Conservation (phyloP, 2,888 invertebrate species). For the Eupithecia centaureata region DNA sequence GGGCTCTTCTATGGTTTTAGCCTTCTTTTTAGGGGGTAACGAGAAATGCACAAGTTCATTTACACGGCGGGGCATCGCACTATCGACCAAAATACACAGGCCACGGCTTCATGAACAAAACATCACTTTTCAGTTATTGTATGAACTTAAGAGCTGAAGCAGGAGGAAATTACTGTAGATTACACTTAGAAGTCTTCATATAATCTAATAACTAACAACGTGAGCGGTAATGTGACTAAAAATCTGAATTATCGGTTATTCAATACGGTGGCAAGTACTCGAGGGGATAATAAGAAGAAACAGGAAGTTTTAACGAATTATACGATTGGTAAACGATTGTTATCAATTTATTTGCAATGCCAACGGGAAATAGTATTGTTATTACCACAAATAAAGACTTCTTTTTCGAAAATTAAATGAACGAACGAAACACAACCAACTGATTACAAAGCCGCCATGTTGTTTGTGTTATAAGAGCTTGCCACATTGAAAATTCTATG, state of each 20-base stretch:
- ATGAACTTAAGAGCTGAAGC: constrained; percentile 29
- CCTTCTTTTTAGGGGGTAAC: constrained; percentile 70
- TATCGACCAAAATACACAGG: not conserved
- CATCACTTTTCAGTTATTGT: constrained; percentile 21
- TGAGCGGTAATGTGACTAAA: constrained; percentile 58
- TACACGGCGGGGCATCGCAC: constrained; percentile 71
- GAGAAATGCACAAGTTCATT: constrained; percentile 61
- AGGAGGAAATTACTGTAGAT: constrained; percentile 22
- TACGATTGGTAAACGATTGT: constrained; percentile 14
- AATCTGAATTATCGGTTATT: constrained; percentile 58
- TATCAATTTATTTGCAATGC: constrained; percentile 23
- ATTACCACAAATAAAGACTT: constrained; percentile 39
- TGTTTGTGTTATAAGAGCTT: constrained; percentile 59
- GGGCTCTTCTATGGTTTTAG: constrained; percentile 57
- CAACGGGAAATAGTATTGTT: constrained; percentile 24
- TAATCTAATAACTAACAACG: constrained; percentile 62
- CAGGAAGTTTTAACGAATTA: constrained; percentile 5
- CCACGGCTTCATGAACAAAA: constrained; percentile 18
- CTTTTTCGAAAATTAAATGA: constrained; percentile 42
- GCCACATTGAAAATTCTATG: not conserved
- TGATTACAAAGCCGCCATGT: constrained; percentile 75
- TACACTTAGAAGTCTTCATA: constrained; percentile 35
- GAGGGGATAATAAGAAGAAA: constrained; percentile 34
- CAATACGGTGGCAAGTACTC: constrained; percentile 49
- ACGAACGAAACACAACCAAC: constrained; percentile 56